Evolutionary conservation across 2,888 invertebrate species (phyloP), one percentile per base, ranked within the genome.

Genomic region (Pseudococcus jackbeardsleyi): DNA sequence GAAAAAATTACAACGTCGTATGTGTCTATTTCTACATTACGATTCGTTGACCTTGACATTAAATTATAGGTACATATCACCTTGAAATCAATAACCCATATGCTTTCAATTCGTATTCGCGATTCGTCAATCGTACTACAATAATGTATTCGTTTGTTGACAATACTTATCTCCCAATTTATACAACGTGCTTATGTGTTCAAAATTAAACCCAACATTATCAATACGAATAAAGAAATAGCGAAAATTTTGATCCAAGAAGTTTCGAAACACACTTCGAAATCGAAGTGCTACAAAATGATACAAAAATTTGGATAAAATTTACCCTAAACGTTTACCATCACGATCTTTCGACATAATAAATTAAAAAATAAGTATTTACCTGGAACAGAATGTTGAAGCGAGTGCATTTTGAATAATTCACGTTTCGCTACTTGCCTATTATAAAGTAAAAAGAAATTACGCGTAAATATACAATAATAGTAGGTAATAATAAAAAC

Each of bases 391-490:
- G 22, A 86, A 86, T 64, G 42, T 42, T 17, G 64, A 86, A 64
- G 59, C 59, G 86, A 85, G 64, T 72, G 59, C 68, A 64, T 42
- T 86, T 72, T 68, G n/a, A 46, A 26, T 39, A 85, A 59, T 85
- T 85, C 59, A 39, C 33, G 9, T 50, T 84, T 84, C 48, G 50
- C 46, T 59, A 39, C 48, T 59, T 33, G 85, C 85, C 59, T 59
- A 59, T 85, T 59, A 59, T 59, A 59, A 54, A 59, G 59, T 85
- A 85, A 59, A 33, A 59, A 85, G 12, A 85, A 54, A 85, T 33
- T 79, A 79, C 39, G 42, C 33, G 42, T 79, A 79, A 79, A 79
- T 79, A 42, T 33, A 72, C 33, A 72, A 26, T 33, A 26, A 72
- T 72, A 26, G 15, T 72, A 72, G 8, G 11, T 72, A 72, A 72